These are phyloP conservation scores for Clarias fuscus DNA, from an alignment of 2,797 vertebrate species.

Conservation along the genomic window DNA sequence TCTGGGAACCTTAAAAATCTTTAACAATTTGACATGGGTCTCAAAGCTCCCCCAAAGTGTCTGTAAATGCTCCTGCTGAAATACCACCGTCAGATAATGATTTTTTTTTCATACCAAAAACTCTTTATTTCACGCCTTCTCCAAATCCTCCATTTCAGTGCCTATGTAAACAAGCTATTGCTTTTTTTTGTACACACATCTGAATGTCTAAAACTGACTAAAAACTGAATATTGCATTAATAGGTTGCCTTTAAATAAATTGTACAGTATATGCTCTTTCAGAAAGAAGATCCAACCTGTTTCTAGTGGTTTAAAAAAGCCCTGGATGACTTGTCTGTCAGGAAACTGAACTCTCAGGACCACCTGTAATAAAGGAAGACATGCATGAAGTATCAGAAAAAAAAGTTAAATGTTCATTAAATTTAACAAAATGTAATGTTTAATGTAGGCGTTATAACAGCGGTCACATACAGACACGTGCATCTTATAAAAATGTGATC, in stretches of 20 bases:
- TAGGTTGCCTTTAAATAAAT: neutral
- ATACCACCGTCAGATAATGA: too few species aligned
- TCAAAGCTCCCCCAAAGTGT: too few species aligned
- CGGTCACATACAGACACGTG: neutral
- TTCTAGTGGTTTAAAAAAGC: conserved; percentile 89
- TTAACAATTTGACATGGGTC: neutral
- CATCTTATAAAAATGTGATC: neutral
- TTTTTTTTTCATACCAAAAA: too few species aligned
- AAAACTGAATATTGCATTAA: too few species aligned
- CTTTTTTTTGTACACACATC: too few species aligned
- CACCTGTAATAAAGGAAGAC: conserved; percentile 73
- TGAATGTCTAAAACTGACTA: too few species aligned
- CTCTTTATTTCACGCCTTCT: too few species aligned
- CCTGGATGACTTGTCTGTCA: conserved; percentile 89
- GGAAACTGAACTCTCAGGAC: conserved; percentile 91
- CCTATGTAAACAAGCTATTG: too few species aligned
- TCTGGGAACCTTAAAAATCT: neutral
- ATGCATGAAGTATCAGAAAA: neutral
- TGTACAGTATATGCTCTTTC: neutral
- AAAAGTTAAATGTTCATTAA: neutral
- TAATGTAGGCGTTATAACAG: neutral
- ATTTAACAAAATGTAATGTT: too few species aligned
- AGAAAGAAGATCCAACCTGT: conserved; percentile 76
- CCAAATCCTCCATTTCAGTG: too few species aligned
- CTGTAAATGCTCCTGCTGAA: too few species aligned